A percentile compares a stretch with the other conserved stretches of the same genome.
phyloP scores from a whole-genome alignment of 2,113 vertebrate genomes.

The Onychostruthus taczanowskii region DNA sequence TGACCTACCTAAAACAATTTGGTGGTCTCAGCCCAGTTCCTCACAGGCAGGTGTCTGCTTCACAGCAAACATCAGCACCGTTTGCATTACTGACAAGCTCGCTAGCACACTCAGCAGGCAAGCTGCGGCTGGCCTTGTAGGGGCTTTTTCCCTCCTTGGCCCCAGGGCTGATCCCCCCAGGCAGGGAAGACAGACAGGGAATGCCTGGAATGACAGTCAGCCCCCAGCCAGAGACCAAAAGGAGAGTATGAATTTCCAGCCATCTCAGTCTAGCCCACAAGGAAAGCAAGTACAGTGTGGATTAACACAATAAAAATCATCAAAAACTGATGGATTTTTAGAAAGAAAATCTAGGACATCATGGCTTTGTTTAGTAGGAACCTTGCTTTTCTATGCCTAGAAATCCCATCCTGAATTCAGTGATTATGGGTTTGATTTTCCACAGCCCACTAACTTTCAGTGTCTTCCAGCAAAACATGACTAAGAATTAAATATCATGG shows the following conservation, averaged over 20 bases:
- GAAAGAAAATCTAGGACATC: neutral
- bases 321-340: neutral
- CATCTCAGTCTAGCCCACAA: neutral
- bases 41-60: constrained; percentile 69
- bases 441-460: neutral
- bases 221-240: neutral
- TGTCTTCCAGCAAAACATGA: neutral
- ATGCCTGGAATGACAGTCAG: neutral
- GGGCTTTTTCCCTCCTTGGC: neutral
- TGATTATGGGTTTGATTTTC: neutral
- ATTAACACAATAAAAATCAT: neutral
- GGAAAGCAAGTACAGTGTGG: neutral
- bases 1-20: constrained; percentile 74
- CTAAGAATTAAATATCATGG: neutral
- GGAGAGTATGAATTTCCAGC: neutral
- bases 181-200: neutral
- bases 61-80: constrained; percentile 50
- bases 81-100: constrained; percentile 39
- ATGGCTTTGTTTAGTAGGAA: neutral
- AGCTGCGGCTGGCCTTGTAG: neutral
- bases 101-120: neutral
- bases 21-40: constrained; percentile 66
- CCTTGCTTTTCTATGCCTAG: neutral
- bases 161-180: neutral
- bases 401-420: neutral